Evolutionary conservation across 1,140 invertebrate genomes (phyloP).

Genomic region (Delia radicum): DNA sequence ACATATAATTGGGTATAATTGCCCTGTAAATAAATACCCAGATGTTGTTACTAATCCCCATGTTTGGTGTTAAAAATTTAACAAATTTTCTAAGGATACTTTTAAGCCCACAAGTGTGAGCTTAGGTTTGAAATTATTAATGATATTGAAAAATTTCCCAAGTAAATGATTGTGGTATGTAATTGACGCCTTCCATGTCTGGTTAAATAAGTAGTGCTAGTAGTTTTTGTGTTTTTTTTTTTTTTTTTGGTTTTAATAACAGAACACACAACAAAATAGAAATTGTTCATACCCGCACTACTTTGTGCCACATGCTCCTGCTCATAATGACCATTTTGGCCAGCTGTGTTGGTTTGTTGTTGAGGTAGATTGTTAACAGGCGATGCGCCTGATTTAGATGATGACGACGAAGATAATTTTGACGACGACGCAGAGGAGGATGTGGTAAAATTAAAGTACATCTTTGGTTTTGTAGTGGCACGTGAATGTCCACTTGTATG

Average conservation of each 20-base stretch:
- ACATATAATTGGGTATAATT: no score
- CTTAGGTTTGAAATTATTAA: no score
- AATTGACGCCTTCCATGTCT: not conserved
- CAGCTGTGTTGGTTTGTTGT: not conserved
- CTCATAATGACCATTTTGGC: not conserved
- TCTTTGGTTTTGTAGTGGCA: constrained; percentile 14
- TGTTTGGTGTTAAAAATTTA: no score
- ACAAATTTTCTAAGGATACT: no score
- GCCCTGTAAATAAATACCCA: no score
- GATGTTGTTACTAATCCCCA: no score
- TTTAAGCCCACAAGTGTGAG: no score
- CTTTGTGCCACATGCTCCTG: not conserved
- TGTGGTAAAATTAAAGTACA: not conserved
- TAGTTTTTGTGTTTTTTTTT: not conserved
- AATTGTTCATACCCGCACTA: not conserved
- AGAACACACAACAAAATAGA: not conserved
- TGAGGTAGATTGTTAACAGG: not conserved
- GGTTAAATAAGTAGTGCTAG: not conserved
- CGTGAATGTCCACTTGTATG: not conserved
- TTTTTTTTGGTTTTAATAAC: no score
- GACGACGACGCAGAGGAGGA: not conserved
- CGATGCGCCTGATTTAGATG: not conserved
- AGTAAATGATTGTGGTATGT: no score
- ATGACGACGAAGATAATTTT: not conserved
- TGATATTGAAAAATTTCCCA: no score